Percentiles rank a stretch among this genome's conserved stretches.
These are phyloP conservation scores for Coregonus clupeaformis DNA, from an alignment of 2,113 vertebrate genomes.

Conservation along the genomic window DNA sequence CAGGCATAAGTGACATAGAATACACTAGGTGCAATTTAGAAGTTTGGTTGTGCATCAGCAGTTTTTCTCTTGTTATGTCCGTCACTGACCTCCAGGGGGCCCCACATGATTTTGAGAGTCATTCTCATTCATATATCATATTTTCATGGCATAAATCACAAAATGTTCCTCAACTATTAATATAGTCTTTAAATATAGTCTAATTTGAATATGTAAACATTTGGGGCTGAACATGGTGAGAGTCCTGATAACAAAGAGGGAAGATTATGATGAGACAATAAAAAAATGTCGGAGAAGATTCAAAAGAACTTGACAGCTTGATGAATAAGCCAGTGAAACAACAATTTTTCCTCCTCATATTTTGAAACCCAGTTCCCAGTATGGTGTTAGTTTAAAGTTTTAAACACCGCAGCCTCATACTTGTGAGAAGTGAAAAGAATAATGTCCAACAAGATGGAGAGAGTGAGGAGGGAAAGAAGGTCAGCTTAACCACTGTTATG, in stretches of 20 bases:
- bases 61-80: too few relatives aligned
- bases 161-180: neutral
- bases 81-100: too few relatives aligned
- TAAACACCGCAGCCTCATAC: conserved; percentile 25
- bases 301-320: conserved; percentile 25
- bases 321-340: conserved; percentile 22
- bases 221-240: neutral
- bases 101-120: too few relatives aligned
- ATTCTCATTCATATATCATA: too few relatives aligned
- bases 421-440: conserved; percentile 44
- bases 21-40: too few relatives aligned
- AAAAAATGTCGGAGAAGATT: neutral
- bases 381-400: conserved; percentile 23
- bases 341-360: neutral
- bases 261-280: conserved; percentile 15
- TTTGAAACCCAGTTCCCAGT: neutral
- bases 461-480: conserved; percentile 21
- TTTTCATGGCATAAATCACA: neutral
- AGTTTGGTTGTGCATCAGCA: too few relatives aligned
- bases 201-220: conserved; percentile 5
- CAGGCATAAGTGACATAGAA: too few relatives aligned
- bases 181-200: neutral
- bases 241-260: neutral
- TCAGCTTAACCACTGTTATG: conserved; percentile 36
- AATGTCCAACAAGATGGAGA: conserved; percentile 29